Base-by-base conservation (phyloP, 2,113 vertebrate genomes). In the Dipodomys stephensi region DNA sequence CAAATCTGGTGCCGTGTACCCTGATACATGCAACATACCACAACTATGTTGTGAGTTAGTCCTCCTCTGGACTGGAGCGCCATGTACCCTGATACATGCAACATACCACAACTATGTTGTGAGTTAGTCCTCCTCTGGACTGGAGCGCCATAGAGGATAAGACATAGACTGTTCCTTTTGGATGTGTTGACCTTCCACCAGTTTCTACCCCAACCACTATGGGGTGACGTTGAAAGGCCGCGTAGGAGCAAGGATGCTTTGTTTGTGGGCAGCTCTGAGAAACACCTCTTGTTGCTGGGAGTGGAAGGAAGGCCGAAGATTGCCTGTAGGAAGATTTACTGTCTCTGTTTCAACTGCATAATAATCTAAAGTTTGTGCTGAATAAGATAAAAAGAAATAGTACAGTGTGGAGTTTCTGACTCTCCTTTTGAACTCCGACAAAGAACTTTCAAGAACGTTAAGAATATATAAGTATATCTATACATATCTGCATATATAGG, bases 351-450 rank as follows among this genome's bases (percentile, higher is more conserved):
- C 9, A 85, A 53, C 3, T 77, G n/a, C 0, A 28, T 68, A 64
- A 46, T 25, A 64, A 79, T 73, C 49, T 32, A 86, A 91, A 91
- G 44, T 57, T 60, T 93, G 57, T 28, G 18, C 10, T 79, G 79
- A 82, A 39, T 83, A 49, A 83, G 79, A 81, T 85, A 65, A 87
- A 81, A 73, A 91, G 44, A 80, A 80, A 28, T 76, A 49, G 72
- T n/a, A 12, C 4, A 92, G 65, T 16, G 10, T 27, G 28, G 4
- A 73, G 9, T 78, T 85, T 62, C 62, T 84, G 64, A 35, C 2
- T 85, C 15, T 93, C 39, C 65, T n/a, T 60, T 88, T 90, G 11
- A 46, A 91, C 27, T 88, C 39, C 80, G 39, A 22, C 53, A 87
- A 62, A 46, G 23, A 72, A 32, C 57, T 83, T 49, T 1, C 20